Percentiles rank a stretch among this genome's conserved stretches.
phyloP scores from a whole-genome alignment of 2,113 vertebrate species.

The Otolemur garnettii region DNA sequence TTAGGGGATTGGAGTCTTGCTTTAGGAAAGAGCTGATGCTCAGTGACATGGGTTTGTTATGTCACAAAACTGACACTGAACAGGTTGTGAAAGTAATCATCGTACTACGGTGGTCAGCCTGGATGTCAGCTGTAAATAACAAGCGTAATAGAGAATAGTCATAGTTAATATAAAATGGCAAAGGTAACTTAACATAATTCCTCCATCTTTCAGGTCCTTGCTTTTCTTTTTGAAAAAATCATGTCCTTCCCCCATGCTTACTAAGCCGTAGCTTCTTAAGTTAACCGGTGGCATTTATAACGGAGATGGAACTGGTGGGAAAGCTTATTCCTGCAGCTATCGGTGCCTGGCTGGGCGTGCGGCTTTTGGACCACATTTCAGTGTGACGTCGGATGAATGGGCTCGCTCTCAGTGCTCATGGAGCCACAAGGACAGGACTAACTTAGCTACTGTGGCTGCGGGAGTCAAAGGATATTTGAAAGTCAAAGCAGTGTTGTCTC shows the following conservation, averaged over 20 bases:
- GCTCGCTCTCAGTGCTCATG: background rate
- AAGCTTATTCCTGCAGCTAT: background rate
- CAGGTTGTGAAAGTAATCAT: background rate
- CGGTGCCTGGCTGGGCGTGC: background rate
- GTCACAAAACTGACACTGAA: background rate
- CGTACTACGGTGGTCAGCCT: background rate
- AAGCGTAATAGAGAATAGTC: background rate
- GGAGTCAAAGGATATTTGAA: background rate
- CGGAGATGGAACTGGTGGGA: background rate
- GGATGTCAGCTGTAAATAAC: background rate
- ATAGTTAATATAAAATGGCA: background rate
- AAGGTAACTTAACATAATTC: background rate
- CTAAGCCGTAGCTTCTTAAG: background rate
- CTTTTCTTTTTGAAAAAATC: background rate
- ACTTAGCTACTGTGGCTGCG: background rate
- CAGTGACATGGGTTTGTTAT: background rate
- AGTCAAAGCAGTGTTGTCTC: background rate
- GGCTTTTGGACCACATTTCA: conserved; percentile 44
- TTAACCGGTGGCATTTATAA: conserved; percentile 6
- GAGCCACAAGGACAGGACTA: background rate
- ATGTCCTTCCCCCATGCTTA: background rate
- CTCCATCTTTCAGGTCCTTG: background rate
- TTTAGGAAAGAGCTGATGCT: background rate
- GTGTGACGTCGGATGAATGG: conserved; percentile 2
- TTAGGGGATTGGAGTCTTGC: conserved; percentile 17